phyloP scores from a whole-genome alignment of 2,797 vertebrate genomes.

The Brachyalestes nurse region DNA sequence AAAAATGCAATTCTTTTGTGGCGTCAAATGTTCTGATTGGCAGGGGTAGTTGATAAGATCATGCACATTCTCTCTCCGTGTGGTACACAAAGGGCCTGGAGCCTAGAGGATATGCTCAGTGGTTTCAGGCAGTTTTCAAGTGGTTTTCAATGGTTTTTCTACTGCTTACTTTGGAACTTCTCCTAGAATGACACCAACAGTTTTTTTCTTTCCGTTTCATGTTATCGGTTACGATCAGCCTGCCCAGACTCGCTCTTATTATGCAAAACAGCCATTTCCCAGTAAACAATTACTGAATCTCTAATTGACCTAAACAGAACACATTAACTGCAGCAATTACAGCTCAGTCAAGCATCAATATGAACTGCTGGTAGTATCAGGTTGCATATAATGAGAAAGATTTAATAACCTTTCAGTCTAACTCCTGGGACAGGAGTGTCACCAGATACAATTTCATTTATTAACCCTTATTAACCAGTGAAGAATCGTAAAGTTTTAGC shows the following conservation, averaged over 20 bases:
- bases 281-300: not conserved
- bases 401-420: not conserved
- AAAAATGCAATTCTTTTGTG: not conserved
- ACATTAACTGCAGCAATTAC: not conserved
- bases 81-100: not conserved
- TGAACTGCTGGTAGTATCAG: not conserved
- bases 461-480: too few relatives aligned
- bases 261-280: not conserved
- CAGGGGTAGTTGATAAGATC: not conserved
- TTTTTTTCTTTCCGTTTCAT: not conserved
- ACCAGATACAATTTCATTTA: not conserved
- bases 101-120: not conserved
- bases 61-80: not conserved
- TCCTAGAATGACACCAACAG: not conserved
- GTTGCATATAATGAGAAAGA: not conserved
- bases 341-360: not conserved
- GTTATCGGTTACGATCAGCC: not conserved
- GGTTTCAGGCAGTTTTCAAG: not conserved
- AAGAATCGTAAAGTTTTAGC: not conserved
- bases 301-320: not conserved
- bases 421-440: not conserved
- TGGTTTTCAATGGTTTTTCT: slow-evolving; percentile 2
- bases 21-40: not conserved
- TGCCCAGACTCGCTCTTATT: too few relatives aligned
- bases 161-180: not conserved